A percentile compares a stretch with the other conserved stretches of the same genome.
phyloP scores from a whole-genome alignment of 2,113 vertebrate genomes.

The Natator depressus region DNA sequence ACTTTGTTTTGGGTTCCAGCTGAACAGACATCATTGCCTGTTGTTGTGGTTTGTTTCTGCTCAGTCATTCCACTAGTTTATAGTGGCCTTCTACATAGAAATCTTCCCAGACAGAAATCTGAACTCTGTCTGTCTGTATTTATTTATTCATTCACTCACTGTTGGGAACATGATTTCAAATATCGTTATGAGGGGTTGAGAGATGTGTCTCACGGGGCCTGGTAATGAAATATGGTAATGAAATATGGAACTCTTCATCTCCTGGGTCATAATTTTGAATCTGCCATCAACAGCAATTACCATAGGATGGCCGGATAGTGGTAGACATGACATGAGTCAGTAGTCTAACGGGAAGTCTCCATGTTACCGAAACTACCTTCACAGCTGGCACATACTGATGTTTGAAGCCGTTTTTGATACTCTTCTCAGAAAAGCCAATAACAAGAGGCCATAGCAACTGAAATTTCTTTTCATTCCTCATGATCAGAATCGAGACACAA shows the following conservation, averaged over 20 bases:
- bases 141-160: neutral
- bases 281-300: neutral
- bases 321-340: too few relatives aligned
- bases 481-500: too few relatives aligned
- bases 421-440: too few relatives aligned
- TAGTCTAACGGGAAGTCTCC: too few relatives aligned
- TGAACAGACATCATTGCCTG: rapidly evolving
- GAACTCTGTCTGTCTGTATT: neutral
- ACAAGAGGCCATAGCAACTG: too few relatives aligned
- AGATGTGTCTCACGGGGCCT: neutral
- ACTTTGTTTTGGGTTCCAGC: neutral
- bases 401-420: too few relatives aligned
- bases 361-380: too few relatives aligned
- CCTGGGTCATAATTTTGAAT: neutral
- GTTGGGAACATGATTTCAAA: neutral
- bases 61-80: neutral
- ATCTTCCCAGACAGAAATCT: neutral
- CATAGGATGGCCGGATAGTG: neutral
- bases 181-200: rapidly evolving
- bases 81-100: neutral
- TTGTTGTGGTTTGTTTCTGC: neutral
- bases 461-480: too few relatives aligned
- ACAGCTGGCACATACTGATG: too few relatives aligned
- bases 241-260: neutral
- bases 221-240: neutral